Conservation (phyloP, 2,113 vertebrate genomes). For the Ovis canadensis region DNA sequence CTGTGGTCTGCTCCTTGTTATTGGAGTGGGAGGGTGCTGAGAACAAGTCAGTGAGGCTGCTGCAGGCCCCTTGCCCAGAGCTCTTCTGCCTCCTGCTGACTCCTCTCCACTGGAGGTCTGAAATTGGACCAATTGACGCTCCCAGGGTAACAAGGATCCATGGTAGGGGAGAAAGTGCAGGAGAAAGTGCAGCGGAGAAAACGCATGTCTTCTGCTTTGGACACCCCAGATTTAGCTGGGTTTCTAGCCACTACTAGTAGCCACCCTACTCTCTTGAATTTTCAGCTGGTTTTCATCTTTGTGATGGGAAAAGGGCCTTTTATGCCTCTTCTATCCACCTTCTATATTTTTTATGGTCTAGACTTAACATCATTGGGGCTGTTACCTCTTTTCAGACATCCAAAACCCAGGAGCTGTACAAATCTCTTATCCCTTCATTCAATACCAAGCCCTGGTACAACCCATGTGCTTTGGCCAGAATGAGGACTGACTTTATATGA, state of each 20-base stretch:
- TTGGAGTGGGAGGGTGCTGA: background rate
- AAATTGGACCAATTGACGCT: fast-evolving
- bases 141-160: background rate
- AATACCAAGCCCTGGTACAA: background rate
- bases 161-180: background rate
- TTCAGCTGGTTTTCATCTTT: background rate
- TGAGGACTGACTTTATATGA: background rate
- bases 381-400: background rate
- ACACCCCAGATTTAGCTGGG: no score
- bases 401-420: background rate
- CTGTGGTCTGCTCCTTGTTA: no score
- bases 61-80: background rate
- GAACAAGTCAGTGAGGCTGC: background rate
- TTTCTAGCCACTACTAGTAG: background rate
- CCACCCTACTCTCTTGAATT: no score
- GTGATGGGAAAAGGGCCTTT: background rate
- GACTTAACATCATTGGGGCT: background rate
- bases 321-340: background rate
- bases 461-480: background rate
- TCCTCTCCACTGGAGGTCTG: background rate
- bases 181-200: no score
- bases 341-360: background rate
- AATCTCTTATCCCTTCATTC: background rate
- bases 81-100: background rate
- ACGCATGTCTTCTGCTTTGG: background rate